Conservation (phyloP, 2,797 vertebrate species). For the Discoglossus pictus region DNA sequence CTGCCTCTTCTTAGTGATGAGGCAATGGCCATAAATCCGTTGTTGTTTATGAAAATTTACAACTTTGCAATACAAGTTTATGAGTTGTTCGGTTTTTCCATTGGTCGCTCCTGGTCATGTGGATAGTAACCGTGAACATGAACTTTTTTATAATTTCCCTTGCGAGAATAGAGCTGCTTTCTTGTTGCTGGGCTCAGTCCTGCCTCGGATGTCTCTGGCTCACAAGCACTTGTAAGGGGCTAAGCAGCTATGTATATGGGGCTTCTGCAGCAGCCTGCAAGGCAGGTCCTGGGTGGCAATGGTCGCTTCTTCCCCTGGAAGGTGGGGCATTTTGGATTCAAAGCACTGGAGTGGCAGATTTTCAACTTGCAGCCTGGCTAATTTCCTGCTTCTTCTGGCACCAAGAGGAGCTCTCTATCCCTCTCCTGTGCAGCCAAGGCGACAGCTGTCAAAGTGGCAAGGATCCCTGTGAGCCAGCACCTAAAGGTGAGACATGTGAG, state of each 20-base stretch:
- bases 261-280: constrained; percentile 60
- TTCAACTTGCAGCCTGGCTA: constrained; percentile 75
- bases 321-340: constrained; percentile 72
- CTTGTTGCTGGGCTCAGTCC: constrained; percentile 81
- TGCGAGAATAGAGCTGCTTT: constrained; percentile 92
- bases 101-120: constrained; percentile 91
- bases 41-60: constrained; percentile 99
- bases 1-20: constrained; percentile 85
- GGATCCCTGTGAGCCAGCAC: constrained; percentile 68
- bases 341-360: constrained; percentile 69
- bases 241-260: constrained; percentile 66
- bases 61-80: constrained; percentile 98
- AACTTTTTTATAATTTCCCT: constrained; percentile 99
- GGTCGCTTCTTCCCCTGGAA: constrained; percentile 63
- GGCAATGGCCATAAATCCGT: constrained; percentile 96
- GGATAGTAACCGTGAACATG: constrained; percentile 92
- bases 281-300: constrained; percentile 61
- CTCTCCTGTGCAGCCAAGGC: constrained; percentile 68
- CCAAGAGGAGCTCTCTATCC: constrained; percentile 73
- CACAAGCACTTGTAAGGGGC: constrained; percentile 70
- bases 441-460: constrained; percentile 82
- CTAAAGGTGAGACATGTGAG: constrained; percentile 77
- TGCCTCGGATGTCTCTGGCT: constrained; percentile 78
- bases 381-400: constrained; percentile 79
- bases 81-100: constrained; percentile 84